Conservation (phyloP, 2,797 vertebrate genomes). For the Ispidina lecontei region DNA sequence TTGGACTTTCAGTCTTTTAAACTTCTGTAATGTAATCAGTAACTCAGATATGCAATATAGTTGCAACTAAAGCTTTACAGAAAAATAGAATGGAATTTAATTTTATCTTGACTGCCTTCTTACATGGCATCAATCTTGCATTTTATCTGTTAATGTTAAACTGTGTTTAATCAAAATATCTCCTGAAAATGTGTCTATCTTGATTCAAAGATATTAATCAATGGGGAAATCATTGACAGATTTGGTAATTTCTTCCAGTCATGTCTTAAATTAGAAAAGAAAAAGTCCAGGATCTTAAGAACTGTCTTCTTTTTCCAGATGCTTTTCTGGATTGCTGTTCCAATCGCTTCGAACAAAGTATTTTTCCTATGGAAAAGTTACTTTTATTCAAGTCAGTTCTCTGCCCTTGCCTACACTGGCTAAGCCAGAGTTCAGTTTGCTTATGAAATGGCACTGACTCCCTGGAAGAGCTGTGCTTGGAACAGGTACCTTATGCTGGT, state of each 20-base stretch:
- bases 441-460: background rate
- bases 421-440: background rate
- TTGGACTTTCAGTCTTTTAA: background rate
- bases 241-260: background rate
- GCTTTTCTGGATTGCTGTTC: background rate
- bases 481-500: background rate
- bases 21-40: background rate
- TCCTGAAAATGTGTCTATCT: background rate
- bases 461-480: background rate
- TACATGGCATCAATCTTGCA: background rate
- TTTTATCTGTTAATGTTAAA: background rate
- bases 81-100: background rate
- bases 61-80: background rate
- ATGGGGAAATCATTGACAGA: background rate
- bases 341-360: background rate
- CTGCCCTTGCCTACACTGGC: background rate
- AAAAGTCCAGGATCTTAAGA: background rate
- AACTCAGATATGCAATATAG: background rate
- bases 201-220: background rate
- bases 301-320: background rate
- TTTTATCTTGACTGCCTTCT: background rate
- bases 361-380: background rate
- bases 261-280: background rate
- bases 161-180: background rate
- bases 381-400: background rate